Conservation (phyloP, 2,888 invertebrate genomes). For the Lithosia quadra region DNA sequence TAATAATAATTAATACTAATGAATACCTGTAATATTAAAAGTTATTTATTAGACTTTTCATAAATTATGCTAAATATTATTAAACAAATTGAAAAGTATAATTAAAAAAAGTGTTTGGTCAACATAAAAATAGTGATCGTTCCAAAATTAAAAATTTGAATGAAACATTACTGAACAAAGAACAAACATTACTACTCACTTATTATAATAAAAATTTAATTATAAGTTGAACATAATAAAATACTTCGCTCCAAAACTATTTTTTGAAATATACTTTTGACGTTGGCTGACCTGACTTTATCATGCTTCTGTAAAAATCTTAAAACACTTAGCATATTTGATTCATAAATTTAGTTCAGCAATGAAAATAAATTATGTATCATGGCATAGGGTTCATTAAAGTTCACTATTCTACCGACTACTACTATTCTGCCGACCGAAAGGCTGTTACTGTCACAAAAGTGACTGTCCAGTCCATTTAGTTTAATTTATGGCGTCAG, state of each 20-base stretch:
- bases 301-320: background rate
- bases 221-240: too few species aligned
- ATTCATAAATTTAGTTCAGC: background rate
- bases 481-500: background rate
- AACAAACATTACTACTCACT: too few species aligned
- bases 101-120: too few species aligned
- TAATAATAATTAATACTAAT: too few species aligned
- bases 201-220: too few species aligned
- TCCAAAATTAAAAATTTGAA: too few species aligned
- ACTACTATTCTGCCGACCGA: background rate
- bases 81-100: background rate
- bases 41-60: background rate
- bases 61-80: too few species aligned
- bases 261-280: too few species aligned
- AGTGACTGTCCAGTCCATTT: background rate
- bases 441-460: background rate
- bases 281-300: background rate
- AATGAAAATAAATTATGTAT: background rate
- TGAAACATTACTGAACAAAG: too few species aligned
- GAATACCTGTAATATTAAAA: slow-evolving; percentile 9
- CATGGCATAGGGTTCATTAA: background rate
- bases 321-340: background rate
- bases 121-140: too few species aligned
- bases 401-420: slow-evolving; percentile 9
- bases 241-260: too few species aligned